These are phyloP conservation scores for Lagocephalus sceleratus DNA, from an alignment of 2,797 vertebrate genomes.

Conservation along the genomic window DNA sequence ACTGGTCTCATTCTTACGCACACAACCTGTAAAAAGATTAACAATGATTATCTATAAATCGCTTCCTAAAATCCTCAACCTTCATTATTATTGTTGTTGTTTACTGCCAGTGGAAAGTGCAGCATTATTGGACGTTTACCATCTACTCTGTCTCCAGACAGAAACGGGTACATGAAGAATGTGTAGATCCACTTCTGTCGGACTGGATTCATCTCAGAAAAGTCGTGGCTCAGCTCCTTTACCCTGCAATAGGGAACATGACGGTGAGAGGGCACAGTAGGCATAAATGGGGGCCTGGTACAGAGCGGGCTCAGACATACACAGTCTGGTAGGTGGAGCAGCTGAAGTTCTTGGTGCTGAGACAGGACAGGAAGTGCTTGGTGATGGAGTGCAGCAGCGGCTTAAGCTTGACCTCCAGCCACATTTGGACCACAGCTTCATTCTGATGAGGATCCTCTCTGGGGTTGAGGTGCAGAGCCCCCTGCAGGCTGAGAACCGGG, in stretches of 20 bases:
- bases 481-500: slow-evolving; percentile 58
- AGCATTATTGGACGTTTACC: slow-evolving; percentile 48
- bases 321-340: slow-evolving; percentile 74
- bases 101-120: too few species aligned
- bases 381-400: slow-evolving; percentile 71
- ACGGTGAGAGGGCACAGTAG: not conserved
- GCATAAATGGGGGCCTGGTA: not conserved
- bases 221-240: slow-evolving; percentile 67
- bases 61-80: too few species aligned
- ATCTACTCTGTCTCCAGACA: slow-evolving; percentile 60
- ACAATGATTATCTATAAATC: too few species aligned
- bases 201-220: slow-evolving; percentile 64
- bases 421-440: slow-evolving; percentile 66
- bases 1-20: slow-evolving; percentile 46
- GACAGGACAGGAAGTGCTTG: slow-evolving; percentile 71
- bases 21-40: slow-evolving; percentile 62
- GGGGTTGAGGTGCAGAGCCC: slow-evolving; percentile 32
- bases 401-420: slow-evolving; percentile 71
- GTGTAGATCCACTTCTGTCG: slow-evolving; percentile 77
- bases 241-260: slow-evolving; percentile 56
- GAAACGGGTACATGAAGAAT: slow-evolving; percentile 79
- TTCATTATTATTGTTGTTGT: too few species aligned
- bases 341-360: slow-evolving; percentile 77
- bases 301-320: slow-evolving; percentile 51
- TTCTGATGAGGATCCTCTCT: slow-evolving; percentile 57